These are phyloP conservation scores for Cotesia congregata DNA, from an alignment of 2,888 invertebrate species.

Conservation along the genomic window DNA sequence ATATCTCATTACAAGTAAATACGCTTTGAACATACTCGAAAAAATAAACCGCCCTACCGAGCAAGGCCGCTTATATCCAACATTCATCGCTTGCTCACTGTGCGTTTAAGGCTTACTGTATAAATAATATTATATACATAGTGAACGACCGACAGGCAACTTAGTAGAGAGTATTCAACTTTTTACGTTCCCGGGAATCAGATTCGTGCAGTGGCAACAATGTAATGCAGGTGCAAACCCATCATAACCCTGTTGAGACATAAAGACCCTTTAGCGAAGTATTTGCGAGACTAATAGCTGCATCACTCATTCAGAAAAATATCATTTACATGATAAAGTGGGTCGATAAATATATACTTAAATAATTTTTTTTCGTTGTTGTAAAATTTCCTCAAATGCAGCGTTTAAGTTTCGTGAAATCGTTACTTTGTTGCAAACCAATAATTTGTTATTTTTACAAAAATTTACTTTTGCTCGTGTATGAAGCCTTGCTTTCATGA, in stretches of 20 bases:
- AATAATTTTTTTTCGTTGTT: neutral
- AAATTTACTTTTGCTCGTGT: neutral
- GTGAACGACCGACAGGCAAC: neutral
- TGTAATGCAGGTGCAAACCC: conserved; percentile 22
- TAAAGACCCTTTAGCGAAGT: neutral
- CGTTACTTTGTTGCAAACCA: conserved; percentile 1
- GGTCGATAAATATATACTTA: neutral
- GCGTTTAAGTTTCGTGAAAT: neutral
- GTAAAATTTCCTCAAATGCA: neutral
- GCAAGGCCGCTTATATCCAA: neutral
- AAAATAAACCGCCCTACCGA: neutral
- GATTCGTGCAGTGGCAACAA: conserved; percentile 8
- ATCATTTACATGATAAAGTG: conserved; percentile 3
- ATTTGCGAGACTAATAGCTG: neutral
- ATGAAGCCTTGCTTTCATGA: neutral
- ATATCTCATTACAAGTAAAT: conserved; percentile 2
- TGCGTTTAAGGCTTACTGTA: neutral
- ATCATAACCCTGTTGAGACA: conserved; percentile 1
- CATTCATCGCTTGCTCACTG: neutral
- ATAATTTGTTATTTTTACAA: neutral
- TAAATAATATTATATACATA: neutral
- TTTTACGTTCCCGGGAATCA: neutral
- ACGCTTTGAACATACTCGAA: neutral
- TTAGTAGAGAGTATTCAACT: neutral
- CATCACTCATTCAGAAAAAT: neutral